Percentiles rank a stretch among this genome's conserved stretches.
phyloP scores from a whole-genome alignment of 2,888 invertebrate species.

The Thalpophila matura region DNA sequence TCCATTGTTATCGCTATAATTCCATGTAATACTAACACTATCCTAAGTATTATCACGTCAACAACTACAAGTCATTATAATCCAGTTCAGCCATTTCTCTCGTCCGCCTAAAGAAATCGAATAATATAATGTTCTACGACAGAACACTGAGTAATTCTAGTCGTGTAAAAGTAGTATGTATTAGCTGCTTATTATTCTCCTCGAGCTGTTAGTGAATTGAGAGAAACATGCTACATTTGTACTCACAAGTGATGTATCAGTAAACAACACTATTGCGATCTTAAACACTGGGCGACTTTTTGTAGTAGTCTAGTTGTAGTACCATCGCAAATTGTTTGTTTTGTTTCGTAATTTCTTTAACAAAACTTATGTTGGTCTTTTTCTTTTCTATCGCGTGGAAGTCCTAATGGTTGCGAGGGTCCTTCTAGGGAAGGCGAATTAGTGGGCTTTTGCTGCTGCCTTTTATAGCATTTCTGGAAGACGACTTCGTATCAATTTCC shows the following conservation, averaged over 20 bases:
- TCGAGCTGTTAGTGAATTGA: slow-evolving; percentile 39
- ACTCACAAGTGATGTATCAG: slow-evolving; percentile 7
- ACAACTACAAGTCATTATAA: slow-evolving; percentile 28
- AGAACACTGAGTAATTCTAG: slow-evolving; percentile 41
- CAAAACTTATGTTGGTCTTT: too few species aligned
- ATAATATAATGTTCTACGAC: slow-evolving; percentile 22
- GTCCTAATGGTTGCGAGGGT: too few species aligned
- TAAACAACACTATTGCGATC: slow-evolving; percentile 5
- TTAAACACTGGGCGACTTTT: not conserved
- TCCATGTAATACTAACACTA: not conserved
- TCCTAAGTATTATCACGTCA: slow-evolving; percentile 36
- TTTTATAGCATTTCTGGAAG: too few species aligned
- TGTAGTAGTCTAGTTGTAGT: not conserved
- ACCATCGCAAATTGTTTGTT: not conserved
- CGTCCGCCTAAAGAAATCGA: slow-evolving; percentile 34
- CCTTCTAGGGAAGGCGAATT: too few species aligned
- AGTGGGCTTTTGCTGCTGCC: too few species aligned
- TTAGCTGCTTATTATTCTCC: slow-evolving; percentile 46
- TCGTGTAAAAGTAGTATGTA: slow-evolving; percentile 24
- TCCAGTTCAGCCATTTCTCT: slow-evolving; percentile 33
- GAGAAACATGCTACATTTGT: slow-evolving; percentile 36
- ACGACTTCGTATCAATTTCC: too few species aligned
- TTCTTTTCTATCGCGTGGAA: too few species aligned
- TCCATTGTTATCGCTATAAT: not conserved
- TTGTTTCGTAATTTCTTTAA: too few species aligned